Conservation (phyloP, 2,888 invertebrate genomes). For the Melikaiella ostensackeni region DNA sequence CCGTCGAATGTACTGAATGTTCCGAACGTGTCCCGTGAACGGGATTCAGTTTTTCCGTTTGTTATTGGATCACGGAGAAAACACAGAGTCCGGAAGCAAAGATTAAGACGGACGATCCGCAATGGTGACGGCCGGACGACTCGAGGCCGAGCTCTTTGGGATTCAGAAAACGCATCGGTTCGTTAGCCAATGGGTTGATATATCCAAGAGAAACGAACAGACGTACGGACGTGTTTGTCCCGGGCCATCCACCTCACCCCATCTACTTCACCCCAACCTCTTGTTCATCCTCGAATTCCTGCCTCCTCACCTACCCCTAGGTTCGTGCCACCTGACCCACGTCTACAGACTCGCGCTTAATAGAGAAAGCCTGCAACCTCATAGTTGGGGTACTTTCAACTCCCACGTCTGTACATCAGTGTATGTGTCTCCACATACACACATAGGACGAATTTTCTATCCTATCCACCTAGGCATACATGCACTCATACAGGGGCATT, state of each 20-base stretch:
- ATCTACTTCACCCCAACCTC: conserved; percentile 10
- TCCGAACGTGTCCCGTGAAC: conserved; percentile 59
- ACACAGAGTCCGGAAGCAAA: conserved; percentile 42
- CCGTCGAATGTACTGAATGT: background rate
- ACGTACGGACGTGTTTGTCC: conserved; percentile 38
- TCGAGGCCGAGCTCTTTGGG: conserved; percentile 59
- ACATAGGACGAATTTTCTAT: conserved; percentile 11
- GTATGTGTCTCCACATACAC: background rate
- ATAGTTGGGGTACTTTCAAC: conserved; percentile 14
- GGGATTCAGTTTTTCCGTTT: conserved; percentile 35
- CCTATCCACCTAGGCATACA: conserved; percentile 37
- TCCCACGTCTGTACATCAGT: background rate
- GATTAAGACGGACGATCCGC: conserved; percentile 45
- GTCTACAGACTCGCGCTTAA: conserved; percentile 41
- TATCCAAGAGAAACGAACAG: conserved; percentile 24
- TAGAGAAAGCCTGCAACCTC: conserved; percentile 47
- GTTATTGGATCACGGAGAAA: conserved; percentile 37
- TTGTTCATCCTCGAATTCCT: conserved; percentile 35
- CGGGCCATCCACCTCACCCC: conserved; percentile 2
- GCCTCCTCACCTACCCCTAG: background rate
- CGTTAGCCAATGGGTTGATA: conserved; percentile 61
- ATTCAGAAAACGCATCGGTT: conserved; percentile 69
- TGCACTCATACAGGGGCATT: conserved; percentile 55
- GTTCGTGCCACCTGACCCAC: background rate
- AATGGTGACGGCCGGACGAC: conserved; percentile 51